Percentiles rank a stretch among this genome's conserved stretches.
phyloP scores from a whole-genome alignment of 37 sponge, comb jelly and placozoan genomes.

The Theonella swinhoei region DNA sequence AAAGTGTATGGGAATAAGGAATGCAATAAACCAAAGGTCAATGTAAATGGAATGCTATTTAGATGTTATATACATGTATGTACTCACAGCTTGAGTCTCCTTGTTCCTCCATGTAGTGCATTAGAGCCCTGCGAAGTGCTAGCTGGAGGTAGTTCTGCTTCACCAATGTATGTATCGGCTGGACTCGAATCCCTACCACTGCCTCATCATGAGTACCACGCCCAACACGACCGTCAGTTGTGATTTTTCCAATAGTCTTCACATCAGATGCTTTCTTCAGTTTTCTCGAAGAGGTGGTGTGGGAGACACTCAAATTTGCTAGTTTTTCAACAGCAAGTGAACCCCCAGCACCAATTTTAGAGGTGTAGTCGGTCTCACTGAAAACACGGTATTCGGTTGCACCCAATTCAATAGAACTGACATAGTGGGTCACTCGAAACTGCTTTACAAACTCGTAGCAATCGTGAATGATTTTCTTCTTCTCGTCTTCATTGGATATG shows the following conservation, averaged over 20 bases:
- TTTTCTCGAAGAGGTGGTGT: not conserved
- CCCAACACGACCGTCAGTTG: conserved; percentile 13
- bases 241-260: conserved; percentile 43
- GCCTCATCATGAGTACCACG: conserved; percentile 67
- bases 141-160: conserved; percentile 14
- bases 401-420: not conserved
- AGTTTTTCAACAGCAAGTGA: conserved; percentile 23
- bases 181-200: conserved; percentile 51
- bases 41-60: no score
- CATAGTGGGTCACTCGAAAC: not conserved
- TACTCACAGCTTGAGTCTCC: conserved; percentile 63
- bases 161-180: conserved; percentile 44
- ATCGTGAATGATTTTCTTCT: conserved; percentile 10
- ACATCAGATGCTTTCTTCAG: conserved; percentile 12
- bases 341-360: conserved; percentile 4
- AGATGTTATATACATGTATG: no score
- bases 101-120: conserved; percentile 35
- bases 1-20: no score
- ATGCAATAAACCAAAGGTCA: no score
- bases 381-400: not conserved
- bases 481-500: not conserved
- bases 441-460: conserved; percentile 1
- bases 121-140: conserved; percentile 26
- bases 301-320: conserved; percentile 11
- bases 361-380: not conserved